Conservation (phyloP, 2,113 vertebrate genomes). For the Parus major region DNA sequence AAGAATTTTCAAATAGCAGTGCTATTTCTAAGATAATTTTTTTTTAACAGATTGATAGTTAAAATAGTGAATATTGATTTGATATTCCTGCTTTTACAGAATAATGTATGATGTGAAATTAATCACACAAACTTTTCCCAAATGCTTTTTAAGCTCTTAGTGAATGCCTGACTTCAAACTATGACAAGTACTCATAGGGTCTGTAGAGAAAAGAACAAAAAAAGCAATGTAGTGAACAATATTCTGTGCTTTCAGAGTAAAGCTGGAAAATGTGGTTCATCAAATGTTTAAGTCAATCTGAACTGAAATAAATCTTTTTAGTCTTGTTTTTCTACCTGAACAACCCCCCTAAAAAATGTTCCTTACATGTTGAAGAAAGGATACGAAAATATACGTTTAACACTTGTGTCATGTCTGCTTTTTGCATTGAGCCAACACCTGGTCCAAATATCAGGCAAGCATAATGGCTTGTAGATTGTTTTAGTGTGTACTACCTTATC, state of each 20-base stretch:
- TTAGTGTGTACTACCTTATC: background rate
- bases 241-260: background rate
- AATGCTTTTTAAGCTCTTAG: background rate
- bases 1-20: background rate
- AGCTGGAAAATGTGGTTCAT: background rate
- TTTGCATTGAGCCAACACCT: background rate
- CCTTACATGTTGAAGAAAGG: background rate
- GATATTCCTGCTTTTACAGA: background rate
- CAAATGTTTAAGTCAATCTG: background rate
- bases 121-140: background rate
- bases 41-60: background rate
- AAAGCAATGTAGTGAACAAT: background rate
- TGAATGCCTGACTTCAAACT: background rate
- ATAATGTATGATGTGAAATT: background rate
- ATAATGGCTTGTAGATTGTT: background rate
- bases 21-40: background rate
- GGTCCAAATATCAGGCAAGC: background rate
- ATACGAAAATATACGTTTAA: background rate
- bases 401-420: background rate
- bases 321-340: background rate
- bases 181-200: background rate
- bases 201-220: background rate
- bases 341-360: accelerated
- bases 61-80: background rate
- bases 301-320: background rate